Percentiles rank a stretch among this genome's conserved stretches.
Evolutionary conservation across 2,888 invertebrate species (phyloP).

Genomic region (Sarcophaga subvicina): DNA sequence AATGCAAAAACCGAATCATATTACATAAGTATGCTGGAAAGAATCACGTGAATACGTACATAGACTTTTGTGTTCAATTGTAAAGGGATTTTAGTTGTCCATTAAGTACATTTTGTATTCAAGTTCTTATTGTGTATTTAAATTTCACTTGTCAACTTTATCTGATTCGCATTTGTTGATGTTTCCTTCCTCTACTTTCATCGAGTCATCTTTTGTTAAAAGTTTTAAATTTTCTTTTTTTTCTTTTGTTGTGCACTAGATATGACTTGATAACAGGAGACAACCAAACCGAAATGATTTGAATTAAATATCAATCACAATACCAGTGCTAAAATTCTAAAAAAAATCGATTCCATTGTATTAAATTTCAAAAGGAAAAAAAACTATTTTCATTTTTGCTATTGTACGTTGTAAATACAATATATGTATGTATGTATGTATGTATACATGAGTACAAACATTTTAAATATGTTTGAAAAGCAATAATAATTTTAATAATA

Average conservation of each 20-base stretch:
- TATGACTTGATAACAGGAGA: slow-evolving; percentile 43
- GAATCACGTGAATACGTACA: background rate
- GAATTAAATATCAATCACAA: too few species aligned
- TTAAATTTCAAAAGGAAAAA: too few species aligned
- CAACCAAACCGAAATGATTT: background rate
- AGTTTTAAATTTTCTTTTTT: slow-evolving; percentile 41
- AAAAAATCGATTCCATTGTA: too few species aligned
- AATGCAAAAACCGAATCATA: background rate
- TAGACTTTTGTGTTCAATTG: background rate
- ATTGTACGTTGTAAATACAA: too few species aligned
- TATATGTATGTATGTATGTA: too few species aligned
- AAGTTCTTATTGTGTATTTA: too few species aligned
- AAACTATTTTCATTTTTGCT: too few species aligned
- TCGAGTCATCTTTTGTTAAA: slow-evolving; percentile 53
- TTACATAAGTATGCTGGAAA: background rate
- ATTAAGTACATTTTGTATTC: background rate
- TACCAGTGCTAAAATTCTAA: too few species aligned
- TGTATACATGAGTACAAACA: too few species aligned
- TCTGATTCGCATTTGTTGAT: slow-evolving; percentile 58
- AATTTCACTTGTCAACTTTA: slow-evolving; percentile 37
- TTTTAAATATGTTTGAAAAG: too few species aligned
- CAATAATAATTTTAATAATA: too few species aligned
- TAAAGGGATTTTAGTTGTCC: background rate
- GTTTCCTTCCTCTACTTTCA: slow-evolving; percentile 62
- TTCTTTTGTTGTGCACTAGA: slow-evolving; percentile 40